Conservation (phyloP, 2,888 invertebrate genomes). For the Drosophila colorata region DNA sequence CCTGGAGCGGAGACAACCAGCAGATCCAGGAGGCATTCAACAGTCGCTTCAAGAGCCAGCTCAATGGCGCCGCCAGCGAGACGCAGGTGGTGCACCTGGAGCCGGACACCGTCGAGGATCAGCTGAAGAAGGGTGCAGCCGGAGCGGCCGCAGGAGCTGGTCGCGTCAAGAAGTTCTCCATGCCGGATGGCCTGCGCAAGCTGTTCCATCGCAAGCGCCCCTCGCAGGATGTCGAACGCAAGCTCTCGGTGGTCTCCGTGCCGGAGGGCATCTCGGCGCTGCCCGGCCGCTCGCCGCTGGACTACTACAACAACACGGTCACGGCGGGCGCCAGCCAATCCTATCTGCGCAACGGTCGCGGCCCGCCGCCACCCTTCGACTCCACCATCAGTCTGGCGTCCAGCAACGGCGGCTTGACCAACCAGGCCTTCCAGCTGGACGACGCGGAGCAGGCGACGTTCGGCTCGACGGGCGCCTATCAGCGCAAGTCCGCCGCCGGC, state of each 20-base stretch:
- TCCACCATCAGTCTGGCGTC: slow-evolving; percentile 56
- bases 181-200: slow-evolving; percentile 83
- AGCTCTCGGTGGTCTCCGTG: slow-evolving; percentile 81
- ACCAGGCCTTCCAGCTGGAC: slow-evolving; percentile 63
- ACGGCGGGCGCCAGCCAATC: slow-evolving; percentile 70
- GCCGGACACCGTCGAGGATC: slow-evolving; percentile 59
- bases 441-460: slow-evolving; percentile 60
- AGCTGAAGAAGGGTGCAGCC: slow-evolving; percentile 54
- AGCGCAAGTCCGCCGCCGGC: slow-evolving; percentile 58
- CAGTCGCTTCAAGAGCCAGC: slow-evolving; percentile 75
- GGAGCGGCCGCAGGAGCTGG: slow-evolving; percentile 26
- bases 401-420: slow-evolving; percentile 52
- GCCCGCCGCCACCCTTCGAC: slow-evolving; percentile 55
- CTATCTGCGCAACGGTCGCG: slow-evolving; percentile 73
- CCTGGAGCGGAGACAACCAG: slow-evolving; percentile 85
- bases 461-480: slow-evolving; percentile 68
- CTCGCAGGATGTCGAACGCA: slow-evolving; percentile 80
- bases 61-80: slow-evolving; percentile 64
- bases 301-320: slow-evolving; percentile 81
- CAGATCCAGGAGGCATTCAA: slow-evolving; percentile 85
- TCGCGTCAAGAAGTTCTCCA: slow-evolving; percentile 83
- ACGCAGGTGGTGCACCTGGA: slow-evolving; percentile 75
- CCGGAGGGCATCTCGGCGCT: slow-evolving; percentile 74
- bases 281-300: slow-evolving; percentile 53
- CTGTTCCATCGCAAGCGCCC: slow-evolving; percentile 82